Evolutionary conservation across 2,888 invertebrate genomes (phyloP), one percentile per base, ranked within the genome.

Genomic region (Enchytraeus crypticus): DNA sequence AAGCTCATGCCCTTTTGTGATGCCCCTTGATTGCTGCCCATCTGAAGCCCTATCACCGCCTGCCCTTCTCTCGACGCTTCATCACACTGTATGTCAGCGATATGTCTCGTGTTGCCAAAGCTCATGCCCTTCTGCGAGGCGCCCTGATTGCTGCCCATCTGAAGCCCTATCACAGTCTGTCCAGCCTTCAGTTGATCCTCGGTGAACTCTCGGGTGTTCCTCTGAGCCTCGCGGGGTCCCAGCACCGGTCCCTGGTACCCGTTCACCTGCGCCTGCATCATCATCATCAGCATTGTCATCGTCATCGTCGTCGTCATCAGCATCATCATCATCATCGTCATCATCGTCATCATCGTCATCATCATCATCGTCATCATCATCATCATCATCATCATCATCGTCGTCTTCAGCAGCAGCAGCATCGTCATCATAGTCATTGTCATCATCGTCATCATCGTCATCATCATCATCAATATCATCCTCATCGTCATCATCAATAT

Each of bases 1-100:
- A 96, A 92, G 81, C 90, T 93, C 65, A 66, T 66, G 18, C 66
- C 66, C 51, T 49, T 53, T 54, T 64, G 95, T 76, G 84, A 95
- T 72, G 96, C 96, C 32, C 95, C 95, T 81, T 95, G 93, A 84
- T 97, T 96, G 74, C 90, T 90, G 61, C 96, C 97, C 80, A 92
- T 92, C 79, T 97, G 96, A 66, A 74, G 84, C 55, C 91, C 90
- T 78, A 95, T 96, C 63, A 96, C 89, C 49, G 88, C 87, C 74
- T 93, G 89, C 0, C 93, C 92, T 1, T 92, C 90, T 64, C 90
- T 85, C 60, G 95, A 82, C 74, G 93, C 92, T 64, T 90, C 93
- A 62, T 95, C 92, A 18, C 89, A 88, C 11, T 46, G 34, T 47
- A 66, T 62, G 60, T 67, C 67, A 23, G 62, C 64, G 49, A 93